A percentile compares a stretch with the other conserved stretches of the same genome.
These are phyloP conservation scores for Cephalopachus bancanus DNA, from an alignment of 2,797 vertebrate species.

Conservation along the genomic window DNA sequence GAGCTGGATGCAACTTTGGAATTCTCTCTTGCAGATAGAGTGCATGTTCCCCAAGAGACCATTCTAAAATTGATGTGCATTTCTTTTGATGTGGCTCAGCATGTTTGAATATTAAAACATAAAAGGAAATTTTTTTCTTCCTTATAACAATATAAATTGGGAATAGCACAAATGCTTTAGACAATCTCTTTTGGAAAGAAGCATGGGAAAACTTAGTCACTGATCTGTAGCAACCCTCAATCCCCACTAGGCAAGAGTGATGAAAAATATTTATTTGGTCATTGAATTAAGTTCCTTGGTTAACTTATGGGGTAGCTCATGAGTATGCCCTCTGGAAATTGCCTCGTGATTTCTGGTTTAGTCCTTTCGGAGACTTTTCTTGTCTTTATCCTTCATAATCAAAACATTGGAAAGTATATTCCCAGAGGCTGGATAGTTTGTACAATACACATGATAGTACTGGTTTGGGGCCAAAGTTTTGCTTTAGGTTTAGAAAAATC, in stretches of 20 bases:
- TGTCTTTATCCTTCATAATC: background rate
- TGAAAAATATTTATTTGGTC: background rate
- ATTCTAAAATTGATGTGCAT: background rate
- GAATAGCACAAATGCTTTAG: background rate
- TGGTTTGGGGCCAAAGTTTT: background rate
- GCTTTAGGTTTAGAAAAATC: background rate
- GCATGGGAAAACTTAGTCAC: background rate
- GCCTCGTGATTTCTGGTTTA: background rate
- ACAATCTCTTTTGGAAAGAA: conserved; percentile 14
- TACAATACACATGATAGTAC: background rate
- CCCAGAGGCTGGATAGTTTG: background rate
- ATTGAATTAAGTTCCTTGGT: conserved; percentile 22
- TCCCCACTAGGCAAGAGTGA: background rate
- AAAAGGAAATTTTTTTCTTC: background rate
- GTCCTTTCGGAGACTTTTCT: background rate
- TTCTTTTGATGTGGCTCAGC: background rate
- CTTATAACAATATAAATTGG: background rate
- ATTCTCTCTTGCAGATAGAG: background rate
- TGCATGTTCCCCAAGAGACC: background rate
- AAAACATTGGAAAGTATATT: background rate
- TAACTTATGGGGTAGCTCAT: background rate
- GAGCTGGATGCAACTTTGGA: background rate
- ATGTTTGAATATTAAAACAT: background rate
- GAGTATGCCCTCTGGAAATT: background rate
- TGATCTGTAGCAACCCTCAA: background rate